Evolutionary conservation across 2,113 vertebrate genomes (phyloP), one percentile per base, ranked within the genome.

Genomic region (Cervus canadensis): DNA sequence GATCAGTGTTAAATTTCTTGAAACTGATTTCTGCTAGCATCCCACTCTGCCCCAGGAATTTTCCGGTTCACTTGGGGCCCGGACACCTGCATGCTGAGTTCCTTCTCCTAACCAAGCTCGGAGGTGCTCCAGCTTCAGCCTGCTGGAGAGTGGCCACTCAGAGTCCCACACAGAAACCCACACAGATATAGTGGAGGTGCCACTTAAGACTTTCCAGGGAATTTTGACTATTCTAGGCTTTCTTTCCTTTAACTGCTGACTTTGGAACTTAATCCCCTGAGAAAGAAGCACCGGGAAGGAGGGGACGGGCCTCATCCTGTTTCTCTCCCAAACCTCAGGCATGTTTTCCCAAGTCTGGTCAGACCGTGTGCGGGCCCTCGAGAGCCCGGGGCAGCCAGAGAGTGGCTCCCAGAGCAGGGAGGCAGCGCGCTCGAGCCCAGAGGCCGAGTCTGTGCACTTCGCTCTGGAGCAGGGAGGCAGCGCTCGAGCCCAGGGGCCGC

Each of bases 261-360:
- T 89, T 28, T 87, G 85, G 60, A 95, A 87, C 62, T n/a, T 52
- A 13, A 28, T 54, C 89, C 90, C 45, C 59, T 33, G 4, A 86
- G 79, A 56, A 81, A 28, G 60, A 2, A 78, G 56, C 56, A 57
- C 8, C 56, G n/a, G 93, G 71, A 52, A 92, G 89, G 54, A 76
- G 62, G 2, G 4, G 43, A 45, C 0, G 7, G 56, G n/a, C 82
- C 36, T 26, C 45, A 43, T 59, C 82, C 52, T 76, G 88, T 45
- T 45, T 90, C 85, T n/a, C 64, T 26, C 62, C 57, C 64, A 89
- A 89, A 89, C 57, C 93, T 91, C 97, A 89, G 45, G 33, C 21
- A 11, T 43, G 93, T 76, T 85, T 84, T 96, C 76, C 36, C 33
- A n/a, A 36, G 8, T 40, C 64, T 33, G 64, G 59, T 52, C 30